phyloP scores from a whole-genome alignment of 2,113 vertebrate species.

The Scophthalmus maximus region DNA sequence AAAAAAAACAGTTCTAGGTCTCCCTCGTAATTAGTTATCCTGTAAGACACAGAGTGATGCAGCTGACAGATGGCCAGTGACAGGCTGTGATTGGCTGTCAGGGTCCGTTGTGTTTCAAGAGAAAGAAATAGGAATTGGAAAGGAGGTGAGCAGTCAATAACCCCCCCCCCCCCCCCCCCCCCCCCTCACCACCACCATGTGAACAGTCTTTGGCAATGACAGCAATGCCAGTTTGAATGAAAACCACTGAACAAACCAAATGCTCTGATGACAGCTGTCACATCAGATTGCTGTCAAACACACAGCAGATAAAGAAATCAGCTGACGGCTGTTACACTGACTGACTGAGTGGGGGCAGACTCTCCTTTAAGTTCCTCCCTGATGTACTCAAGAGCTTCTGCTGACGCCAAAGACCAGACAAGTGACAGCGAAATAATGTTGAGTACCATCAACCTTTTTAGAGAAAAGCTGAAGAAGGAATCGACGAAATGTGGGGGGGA shows the following conservation, averaged over 20 bases:
- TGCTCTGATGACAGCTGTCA: conserved; percentile 41
- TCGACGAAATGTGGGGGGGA: too few relatives aligned
- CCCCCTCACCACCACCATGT: conserved; percentile 15
- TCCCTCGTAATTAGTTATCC: conserved; percentile 37
- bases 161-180: background rate
- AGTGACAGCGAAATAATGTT: background rate
- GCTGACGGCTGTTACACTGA: conserved; percentile 41
- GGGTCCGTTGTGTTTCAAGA: conserved; percentile 27
- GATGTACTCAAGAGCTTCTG: background rate
- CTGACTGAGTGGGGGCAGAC: conserved; percentile 4
- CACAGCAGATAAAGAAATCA: conserved; percentile 38
- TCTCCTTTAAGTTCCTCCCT: conserved; percentile 16
- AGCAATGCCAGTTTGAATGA: conserved; percentile 27
- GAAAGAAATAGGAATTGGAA: conserved; percentile 35
- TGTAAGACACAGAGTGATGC: conserved; percentile 29
- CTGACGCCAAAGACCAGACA: background rate
- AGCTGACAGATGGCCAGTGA: conserved; percentile 27
- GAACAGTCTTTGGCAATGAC: conserved; percentile 36
- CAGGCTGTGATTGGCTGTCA: conserved; percentile 56
- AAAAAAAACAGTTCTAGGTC: conserved; percentile 18
- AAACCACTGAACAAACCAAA: conserved; percentile 28
- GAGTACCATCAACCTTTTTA: background rate
- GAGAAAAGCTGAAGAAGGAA: too few relatives aligned
- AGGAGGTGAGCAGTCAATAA: conserved; percentile 50
- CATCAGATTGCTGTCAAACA: conserved; percentile 49